Percentiles rank a stretch among this genome's conserved stretches.
These are phyloP conservation scores for Bubo bubo DNA, from an alignment of 2,113 vertebrate genomes.

Conservation along the genomic window DNA sequence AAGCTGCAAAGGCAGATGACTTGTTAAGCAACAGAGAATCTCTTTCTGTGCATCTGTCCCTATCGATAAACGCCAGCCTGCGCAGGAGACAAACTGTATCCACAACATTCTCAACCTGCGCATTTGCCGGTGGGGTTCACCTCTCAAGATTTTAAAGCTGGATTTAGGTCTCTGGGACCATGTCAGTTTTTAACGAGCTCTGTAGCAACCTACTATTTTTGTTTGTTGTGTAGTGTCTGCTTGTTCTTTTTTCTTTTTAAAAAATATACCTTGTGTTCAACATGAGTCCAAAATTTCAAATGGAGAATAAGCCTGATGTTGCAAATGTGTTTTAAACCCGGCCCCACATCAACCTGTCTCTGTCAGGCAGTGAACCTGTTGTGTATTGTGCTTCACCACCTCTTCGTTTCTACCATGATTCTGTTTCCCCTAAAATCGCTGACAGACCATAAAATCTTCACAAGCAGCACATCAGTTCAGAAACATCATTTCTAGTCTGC, in stretches of 20 bases:
- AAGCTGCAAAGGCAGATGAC: neutral
- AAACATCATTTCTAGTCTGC: neutral
- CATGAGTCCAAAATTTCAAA: constrained; percentile 24
- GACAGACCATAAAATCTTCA: neutral
- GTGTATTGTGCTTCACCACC: neutral
- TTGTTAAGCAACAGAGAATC: neutral
- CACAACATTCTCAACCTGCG: neutral
- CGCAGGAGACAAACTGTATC: neutral
- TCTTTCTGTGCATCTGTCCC: neutral
- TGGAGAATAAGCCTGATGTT: constrained; percentile 6
- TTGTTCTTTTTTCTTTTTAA: neutral
- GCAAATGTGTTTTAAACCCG: neutral
- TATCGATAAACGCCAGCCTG: neutral
- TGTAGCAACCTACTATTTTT: constrained; percentile 4
- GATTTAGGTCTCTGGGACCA: neutral
- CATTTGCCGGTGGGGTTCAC: neutral
- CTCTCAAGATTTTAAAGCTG: neutral
- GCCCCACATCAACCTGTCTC: neutral
- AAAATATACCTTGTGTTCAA: neutral
- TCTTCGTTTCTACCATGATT: neutral
- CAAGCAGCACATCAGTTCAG: neutral
- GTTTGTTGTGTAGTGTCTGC: neutral
- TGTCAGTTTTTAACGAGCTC: neutral
- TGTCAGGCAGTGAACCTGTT: neutral
- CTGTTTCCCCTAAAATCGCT: neutral